Percentiles rank a stretch among this genome's conserved stretches.
Evolutionary conservation across 2,888 invertebrate species (phyloP).

Genomic region (Empis stercorea): DNA sequence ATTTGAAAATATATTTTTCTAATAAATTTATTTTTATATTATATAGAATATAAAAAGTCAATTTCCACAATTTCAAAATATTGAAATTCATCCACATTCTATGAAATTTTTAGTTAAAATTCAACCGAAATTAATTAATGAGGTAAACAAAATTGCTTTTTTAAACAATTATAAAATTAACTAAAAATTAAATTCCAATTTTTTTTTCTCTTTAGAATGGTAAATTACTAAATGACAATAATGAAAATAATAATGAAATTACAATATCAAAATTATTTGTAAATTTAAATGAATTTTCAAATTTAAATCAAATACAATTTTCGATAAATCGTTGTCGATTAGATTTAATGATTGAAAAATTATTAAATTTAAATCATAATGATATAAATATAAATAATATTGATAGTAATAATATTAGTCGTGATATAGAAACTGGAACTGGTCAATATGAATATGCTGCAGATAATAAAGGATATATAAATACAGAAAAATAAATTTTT

Average conservation of each 20-base stretch:
- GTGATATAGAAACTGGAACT: not conserved
- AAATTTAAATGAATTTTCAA: slow-evolving; percentile 17
- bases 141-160: slow-evolving; percentile 9
- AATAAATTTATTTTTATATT: not conserved
- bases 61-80: slow-evolving; percentile 22
- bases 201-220: not conserved
- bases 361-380: slow-evolving; percentile 24
- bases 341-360: slow-evolving; percentile 33
- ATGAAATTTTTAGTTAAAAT: slow-evolving; percentile 28
- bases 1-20: not conserved
- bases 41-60: slow-evolving; percentile 21
- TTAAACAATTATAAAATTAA: not conserved
- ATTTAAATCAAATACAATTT: too few species aligned
- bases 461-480: not conserved
- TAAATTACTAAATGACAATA: not conserved
- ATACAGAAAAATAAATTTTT: not conserved
- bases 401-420: too few species aligned
- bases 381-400: not conserved
- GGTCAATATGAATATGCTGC: not conserved
- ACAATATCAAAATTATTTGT: slow-evolving; percentile 23
- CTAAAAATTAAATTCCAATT: not conserved
- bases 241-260: slow-evolving; percentile 9
- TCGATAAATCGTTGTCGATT: slow-evolving; percentile 30
- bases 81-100: slow-evolving; percentile 28
- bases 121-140: slow-evolving; percentile 10